Base-by-base conservation (phyloP, 2,888 invertebrate species). In the Microchrysa polita region DNA sequence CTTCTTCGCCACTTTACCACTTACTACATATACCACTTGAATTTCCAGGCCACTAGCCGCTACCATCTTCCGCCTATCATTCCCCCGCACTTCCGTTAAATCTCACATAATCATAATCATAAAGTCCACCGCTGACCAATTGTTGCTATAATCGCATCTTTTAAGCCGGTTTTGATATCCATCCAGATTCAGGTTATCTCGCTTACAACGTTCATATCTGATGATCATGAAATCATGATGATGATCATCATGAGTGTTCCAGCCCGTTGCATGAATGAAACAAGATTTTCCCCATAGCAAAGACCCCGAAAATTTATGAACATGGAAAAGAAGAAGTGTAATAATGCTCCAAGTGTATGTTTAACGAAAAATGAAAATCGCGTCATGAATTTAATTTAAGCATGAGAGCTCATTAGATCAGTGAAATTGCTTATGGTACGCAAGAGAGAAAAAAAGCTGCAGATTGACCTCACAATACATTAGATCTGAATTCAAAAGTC, bases 361-460 rank as follows among this genome's bases (percentile, higher is more conserved):
- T n/a, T n/a, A n/a, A n/a, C 7, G 27, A 34, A 48, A 48, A n/a
- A 48, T n/a, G 48, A 48, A 48, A 48, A 48, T 48, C 48, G 48
- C 48, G 27, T 48, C 18, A 16, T 40, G 61, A 34, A n/a, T 27
- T 27, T 18, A 7, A 7, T 61, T 34, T 60, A 34, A 34, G 23
- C 34, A 27, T 60, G 23, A 20, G 48, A 20, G 48, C 65, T 65
- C 65, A 65, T 65, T 65, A 65, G 65, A 65, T 48, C 42, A 65
- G 65, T 65, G 65, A 65, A 65, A 65, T 65, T 65, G 65, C 18
- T 34, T 48, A 44, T n/a, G 65, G n/a, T 18, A 61, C n/a, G n/a
- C n/a, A 12, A 48, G 16, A 22, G n/a, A 9, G 65, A 48, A 65
- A 27, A 22, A 59, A 61, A 23, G 22, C n/a, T n/a, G n/a, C n/a